A percentile compares a stretch with the other conserved stretches of the same genome.
phyloP scores from a whole-genome alignment of 2,797 vertebrate species.

The Poecilia velifera region DNA sequence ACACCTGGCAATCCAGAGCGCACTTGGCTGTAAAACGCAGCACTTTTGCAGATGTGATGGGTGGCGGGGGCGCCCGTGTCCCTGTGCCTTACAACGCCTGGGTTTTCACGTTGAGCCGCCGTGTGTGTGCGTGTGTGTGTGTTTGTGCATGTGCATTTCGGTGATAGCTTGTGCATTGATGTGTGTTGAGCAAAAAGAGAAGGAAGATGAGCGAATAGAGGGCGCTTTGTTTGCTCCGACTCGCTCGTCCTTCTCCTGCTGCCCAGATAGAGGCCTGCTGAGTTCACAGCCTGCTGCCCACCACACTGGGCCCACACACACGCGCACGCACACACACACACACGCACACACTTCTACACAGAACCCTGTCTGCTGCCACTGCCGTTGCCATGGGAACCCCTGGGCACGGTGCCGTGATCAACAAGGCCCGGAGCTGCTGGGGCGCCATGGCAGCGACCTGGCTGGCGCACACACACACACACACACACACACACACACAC shows the following conservation, averaged over 20 bases:
- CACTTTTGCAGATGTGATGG: slow-evolving; percentile 18
- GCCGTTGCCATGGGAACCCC: slow-evolving; percentile 78
- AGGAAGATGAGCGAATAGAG: slow-evolving; percentile 40
- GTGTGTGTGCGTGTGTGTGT: background rate
- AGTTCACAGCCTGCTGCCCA: slow-evolving; percentile 76
- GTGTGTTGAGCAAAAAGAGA: slow-evolving; percentile 2
- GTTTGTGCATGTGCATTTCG: background rate
- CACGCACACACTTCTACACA: slow-evolving; percentile 54
- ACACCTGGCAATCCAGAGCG: slow-evolving; percentile 56
- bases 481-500: slow-evolving; percentile 14
- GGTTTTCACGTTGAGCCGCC: slow-evolving; percentile 2
- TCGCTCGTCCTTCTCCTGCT: slow-evolving; percentile 55
- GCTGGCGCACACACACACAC: slow-evolving; percentile 39
- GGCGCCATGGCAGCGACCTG: slow-evolving; percentile 75
- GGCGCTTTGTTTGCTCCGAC: slow-evolving; percentile 43
- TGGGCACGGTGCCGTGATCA: slow-evolving; percentile 76
- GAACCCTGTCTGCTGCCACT: slow-evolving; percentile 72
- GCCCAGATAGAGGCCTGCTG: slow-evolving; percentile 67
- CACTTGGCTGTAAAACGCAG: slow-evolving; percentile 40
- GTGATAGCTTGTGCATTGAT: slow-evolving; percentile 9
- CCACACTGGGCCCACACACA: slow-evolving; percentile 60
- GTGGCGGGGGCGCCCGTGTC: slow-evolving; percentile 18
- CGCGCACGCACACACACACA: slow-evolving; percentile 44
- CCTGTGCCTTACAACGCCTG: slow-evolving; percentile 3
- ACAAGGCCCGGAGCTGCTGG: slow-evolving; percentile 74